These are phyloP conservation scores for Saxidomus purpurata DNA, from an alignment of 1,140 invertebrate species.

Conservation along the genomic window DNA sequence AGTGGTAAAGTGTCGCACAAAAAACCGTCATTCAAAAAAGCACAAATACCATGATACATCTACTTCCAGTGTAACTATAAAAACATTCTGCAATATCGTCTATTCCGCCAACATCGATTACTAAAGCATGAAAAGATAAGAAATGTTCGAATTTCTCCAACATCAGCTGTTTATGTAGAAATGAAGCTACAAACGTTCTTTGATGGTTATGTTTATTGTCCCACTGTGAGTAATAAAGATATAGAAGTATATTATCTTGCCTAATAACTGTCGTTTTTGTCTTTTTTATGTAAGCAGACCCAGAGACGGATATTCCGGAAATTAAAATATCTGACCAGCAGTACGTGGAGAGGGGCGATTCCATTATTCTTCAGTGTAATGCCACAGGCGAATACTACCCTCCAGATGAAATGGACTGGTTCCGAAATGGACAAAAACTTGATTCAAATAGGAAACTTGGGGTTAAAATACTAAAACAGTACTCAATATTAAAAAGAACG, in stretches of 20 bases:
- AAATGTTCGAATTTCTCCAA: no score
- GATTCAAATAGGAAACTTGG: constrained; percentile 61
- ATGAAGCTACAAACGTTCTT: neutral
- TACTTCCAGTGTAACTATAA: no score
- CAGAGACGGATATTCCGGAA: constrained; percentile 66
- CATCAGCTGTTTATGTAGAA: no score
- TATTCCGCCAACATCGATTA: no score
- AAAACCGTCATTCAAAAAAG: no score
- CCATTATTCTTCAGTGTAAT: constrained; percentile 73
- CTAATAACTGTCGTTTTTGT: neutral
- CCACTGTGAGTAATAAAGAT: neutral
- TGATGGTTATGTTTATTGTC: neutral
- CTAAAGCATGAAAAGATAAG: no score
- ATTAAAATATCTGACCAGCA: constrained; percentile 73
- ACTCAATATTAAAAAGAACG: constrained; percentile 69
- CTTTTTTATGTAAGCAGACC: constrained; percentile 35
- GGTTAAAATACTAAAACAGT: constrained; percentile 70
- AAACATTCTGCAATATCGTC: no score
- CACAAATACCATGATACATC: no score
- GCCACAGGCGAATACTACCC: constrained; percentile 75
- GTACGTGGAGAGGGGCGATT: constrained; percentile 74
- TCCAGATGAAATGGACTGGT: constrained; percentile 79
- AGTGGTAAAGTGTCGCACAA: no score
- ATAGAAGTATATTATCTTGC: neutral
- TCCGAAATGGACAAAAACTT: constrained; percentile 60